A percentile compares a stretch with the other conserved stretches of the same genome.
Conservation (phyloP, 2,113 vertebrate genomes). For the Eretmochelys imbricata region DNA sequence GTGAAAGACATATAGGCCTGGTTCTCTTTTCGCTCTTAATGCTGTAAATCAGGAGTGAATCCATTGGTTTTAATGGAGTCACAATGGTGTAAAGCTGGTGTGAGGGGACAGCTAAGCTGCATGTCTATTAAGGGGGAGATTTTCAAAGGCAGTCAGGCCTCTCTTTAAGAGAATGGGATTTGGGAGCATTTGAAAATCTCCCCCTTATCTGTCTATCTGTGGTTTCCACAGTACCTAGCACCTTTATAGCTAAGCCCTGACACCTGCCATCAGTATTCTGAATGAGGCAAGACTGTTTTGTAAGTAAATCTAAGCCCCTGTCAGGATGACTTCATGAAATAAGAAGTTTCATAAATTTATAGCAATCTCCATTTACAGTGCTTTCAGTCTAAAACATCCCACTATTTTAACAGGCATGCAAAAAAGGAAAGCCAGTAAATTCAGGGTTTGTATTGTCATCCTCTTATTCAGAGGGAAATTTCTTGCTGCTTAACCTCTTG, state of each 20-base stretch:
- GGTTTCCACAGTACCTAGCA: not conserved
- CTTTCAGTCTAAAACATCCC: not conserved
- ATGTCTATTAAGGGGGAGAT: not conserved
- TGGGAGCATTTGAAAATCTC: not conserved
- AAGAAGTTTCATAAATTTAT: not conserved
- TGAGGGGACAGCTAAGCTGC: not conserved
- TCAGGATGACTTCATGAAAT: not conserved
- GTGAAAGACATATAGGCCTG: not conserved
- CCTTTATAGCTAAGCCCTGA: not conserved
- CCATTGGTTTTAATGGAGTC: slow-evolving; percentile 21
- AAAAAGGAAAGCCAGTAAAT: slow-evolving; percentile 30
- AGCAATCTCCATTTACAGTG: not conserved
- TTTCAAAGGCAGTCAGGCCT: not conserved
- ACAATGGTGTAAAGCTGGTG: not conserved
- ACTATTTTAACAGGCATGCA: not conserved
- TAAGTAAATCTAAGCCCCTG: not conserved
- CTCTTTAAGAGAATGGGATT: not conserved
- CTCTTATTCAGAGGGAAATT: slow-evolving; percentile 7
- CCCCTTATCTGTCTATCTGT: not conserved
- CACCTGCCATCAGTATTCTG: not conserved
- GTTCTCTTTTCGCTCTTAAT: not conserved
- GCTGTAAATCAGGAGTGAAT: not conserved
- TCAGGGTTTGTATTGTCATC: slow-evolving; percentile 4
- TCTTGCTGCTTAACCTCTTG: slow-evolving; percentile 58
- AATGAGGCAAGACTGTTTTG: not conserved